Percentiles rank a stretch among this genome's conserved stretches.
Evolutionary conservation across 2,113 vertebrate genomes (phyloP).

Genomic region (Charadrius vociferus): DNA sequence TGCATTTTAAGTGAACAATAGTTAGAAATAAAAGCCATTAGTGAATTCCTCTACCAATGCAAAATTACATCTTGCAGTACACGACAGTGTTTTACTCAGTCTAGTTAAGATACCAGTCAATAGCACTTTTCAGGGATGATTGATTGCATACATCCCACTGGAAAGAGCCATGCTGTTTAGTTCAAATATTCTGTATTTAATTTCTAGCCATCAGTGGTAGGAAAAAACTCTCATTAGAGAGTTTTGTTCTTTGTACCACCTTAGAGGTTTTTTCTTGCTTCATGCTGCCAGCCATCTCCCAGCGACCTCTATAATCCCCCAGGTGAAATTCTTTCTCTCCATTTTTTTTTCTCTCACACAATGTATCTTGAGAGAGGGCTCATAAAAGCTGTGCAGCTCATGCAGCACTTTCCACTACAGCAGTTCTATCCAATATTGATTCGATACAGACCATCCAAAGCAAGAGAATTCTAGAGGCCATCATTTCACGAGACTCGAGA

Average conservation of each 20-base stretch:
- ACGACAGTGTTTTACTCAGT: not conserved
- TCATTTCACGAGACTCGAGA: not conserved
- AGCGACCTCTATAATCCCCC: not conserved
- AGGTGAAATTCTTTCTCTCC: not conserved
- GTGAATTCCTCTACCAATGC: not conserved
- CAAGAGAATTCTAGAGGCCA: not conserved
- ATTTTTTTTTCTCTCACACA: not conserved
- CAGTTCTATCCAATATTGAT: not conserved
- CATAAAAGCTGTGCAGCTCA: not conserved
- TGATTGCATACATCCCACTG: not conserved
- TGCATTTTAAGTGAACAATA: not conserved
- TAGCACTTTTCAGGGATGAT: slow-evolving; percentile 19
- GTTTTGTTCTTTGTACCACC: not conserved
- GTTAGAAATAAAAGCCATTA: not conserved
- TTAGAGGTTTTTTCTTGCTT: not conserved
- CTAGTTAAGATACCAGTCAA: not conserved
- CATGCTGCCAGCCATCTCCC: not conserved
- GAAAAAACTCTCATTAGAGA: not conserved
- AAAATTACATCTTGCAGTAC: not conserved
- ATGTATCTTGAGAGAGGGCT: not conserved
- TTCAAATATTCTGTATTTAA: not conserved
- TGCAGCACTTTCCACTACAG: not conserved
- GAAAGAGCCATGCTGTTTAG: not conserved
- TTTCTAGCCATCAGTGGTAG: not conserved
- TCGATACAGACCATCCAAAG: not conserved